Conservation (phyloP, 2,797 vertebrate species). For the Artibeus lituratus region DNA sequence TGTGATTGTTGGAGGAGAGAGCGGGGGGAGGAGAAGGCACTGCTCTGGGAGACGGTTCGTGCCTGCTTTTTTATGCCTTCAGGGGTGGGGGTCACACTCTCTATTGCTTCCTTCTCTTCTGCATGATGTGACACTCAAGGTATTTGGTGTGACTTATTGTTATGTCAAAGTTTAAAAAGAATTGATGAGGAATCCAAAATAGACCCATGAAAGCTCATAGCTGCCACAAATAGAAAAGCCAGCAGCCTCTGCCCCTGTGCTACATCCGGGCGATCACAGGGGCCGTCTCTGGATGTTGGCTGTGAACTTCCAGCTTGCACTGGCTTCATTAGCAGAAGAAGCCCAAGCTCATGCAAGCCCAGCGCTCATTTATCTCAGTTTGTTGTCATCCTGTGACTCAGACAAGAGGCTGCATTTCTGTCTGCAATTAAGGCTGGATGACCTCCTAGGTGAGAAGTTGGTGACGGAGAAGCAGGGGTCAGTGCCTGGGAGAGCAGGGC, state of each 20-base stretch:
- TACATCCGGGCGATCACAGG: neutral
- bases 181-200: neutral
- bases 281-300: neutral
- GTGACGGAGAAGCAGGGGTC: neutral
- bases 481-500: neutral
- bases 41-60: accelerated
- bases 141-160: neutral
- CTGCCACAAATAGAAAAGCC: neutral
- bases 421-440: slow-evolving; percentile 45
- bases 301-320: neutral
- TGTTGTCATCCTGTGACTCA: neutral
- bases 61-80: neutral
- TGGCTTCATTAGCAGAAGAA: neutral
- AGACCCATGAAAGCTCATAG: neutral
- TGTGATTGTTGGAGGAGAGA: neutral
- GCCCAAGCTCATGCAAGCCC: neutral
- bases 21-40: too few relatives aligned
- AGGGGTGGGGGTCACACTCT: neutral
- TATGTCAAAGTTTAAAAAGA: neutral
- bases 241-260: neutral
- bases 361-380: neutral
- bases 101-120: neutral
- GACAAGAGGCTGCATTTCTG: slow-evolving; percentile 20
- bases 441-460: neutral
- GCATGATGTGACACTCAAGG: neutral